These are phyloP conservation scores for Pristionchus mayeri DNA, from an alignment of 2,888 invertebrate genomes.

Conservation along the genomic window DNA sequence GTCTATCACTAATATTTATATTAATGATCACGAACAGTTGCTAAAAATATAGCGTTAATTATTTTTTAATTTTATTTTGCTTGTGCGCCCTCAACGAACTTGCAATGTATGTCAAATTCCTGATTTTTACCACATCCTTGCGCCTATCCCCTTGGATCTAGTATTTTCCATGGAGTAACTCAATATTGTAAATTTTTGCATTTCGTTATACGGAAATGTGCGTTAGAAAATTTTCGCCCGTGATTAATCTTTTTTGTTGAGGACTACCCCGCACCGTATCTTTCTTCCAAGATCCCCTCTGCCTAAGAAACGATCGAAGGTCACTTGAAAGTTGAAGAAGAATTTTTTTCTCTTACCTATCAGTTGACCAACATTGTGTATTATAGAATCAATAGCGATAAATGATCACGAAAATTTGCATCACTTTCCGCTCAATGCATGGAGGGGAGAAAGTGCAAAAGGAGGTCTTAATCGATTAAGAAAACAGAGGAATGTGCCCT, in stretches of 20 bases:
- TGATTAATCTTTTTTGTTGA: conserved; percentile 48
- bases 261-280: conserved; percentile 69
- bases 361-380: conserved; percentile 18
- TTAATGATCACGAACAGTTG: neutral
- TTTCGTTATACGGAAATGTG: no score
- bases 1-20: neutral
- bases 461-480: neutral
- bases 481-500: neutral
- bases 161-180: neutral
- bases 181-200: no score
- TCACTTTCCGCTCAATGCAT: no score
- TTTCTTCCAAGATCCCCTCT: conserved; percentile 60
- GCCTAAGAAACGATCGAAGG: conserved; percentile 53
- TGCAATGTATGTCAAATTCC: neutral
- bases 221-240: no score
- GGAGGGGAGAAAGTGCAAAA: no score
- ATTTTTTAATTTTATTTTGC: neutral
- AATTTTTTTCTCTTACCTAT: neutral
- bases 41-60: neutral
- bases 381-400: conserved; percentile 35
- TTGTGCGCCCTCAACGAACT: neutral
- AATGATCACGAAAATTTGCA: no score
- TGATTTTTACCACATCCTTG: neutral
- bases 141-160: neutral
- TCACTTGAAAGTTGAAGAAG: neutral